These are phyloP conservation scores for Macrocentrus cingulum DNA, from an alignment of 1,140 invertebrate species.

Conservation along the genomic window DNA sequence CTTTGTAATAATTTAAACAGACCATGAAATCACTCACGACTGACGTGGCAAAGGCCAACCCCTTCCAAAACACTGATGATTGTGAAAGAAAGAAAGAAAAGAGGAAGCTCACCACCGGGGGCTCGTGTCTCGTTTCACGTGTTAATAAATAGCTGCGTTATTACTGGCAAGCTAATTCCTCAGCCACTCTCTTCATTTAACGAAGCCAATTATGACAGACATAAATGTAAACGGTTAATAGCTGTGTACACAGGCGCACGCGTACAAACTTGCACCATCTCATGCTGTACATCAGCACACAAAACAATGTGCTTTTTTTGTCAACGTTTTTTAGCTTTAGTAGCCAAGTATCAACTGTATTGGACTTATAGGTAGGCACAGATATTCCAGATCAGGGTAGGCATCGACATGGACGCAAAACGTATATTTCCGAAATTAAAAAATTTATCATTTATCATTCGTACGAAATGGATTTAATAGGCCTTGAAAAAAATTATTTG, in stretches of 20 bases:
- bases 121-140: slow-evolving; percentile 49
- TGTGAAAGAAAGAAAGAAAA: slow-evolving; percentile 6
- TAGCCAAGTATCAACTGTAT: not conserved
- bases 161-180: slow-evolving; percentile 55
- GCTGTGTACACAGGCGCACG: slow-evolving; percentile 48
- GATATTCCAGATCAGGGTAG: too few species aligned
- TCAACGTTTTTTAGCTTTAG: too few species aligned
- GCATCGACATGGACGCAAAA: too few species aligned
- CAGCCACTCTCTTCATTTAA: slow-evolving; percentile 54
- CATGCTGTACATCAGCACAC: slow-evolving; percentile 4
- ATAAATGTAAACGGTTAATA: slow-evolving; percentile 55
- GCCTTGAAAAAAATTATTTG: too few species aligned
- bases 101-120: not conserved
- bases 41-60: not conserved
- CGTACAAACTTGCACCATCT: slow-evolving; percentile 26
- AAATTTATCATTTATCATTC: too few species aligned
- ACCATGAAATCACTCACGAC: not conserved
- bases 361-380: too few species aligned
- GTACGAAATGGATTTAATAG: too few species aligned
- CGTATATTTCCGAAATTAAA: too few species aligned
- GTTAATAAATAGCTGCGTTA: slow-evolving; percentile 56
- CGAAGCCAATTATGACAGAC: slow-evolving; percentile 55
- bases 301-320: slow-evolving; percentile 11
- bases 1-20: not conserved
- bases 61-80: slow-evolving; percentile 3